Base-by-base conservation (phyloP, 2,888 invertebrate genomes). In the Ceramica pisi region DNA sequence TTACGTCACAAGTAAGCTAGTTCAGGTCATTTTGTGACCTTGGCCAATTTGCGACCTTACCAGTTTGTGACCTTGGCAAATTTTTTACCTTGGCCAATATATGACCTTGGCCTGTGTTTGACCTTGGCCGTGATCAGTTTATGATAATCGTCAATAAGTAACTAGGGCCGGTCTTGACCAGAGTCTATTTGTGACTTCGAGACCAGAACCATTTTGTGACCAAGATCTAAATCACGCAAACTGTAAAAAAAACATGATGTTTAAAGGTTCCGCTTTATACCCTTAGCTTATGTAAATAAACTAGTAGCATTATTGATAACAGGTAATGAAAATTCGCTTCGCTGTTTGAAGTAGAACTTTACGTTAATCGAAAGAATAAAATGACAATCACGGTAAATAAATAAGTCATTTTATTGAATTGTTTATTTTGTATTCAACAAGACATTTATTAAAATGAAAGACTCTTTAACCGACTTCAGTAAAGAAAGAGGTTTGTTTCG, bases 221-320 rank as follows among this genome's bases (percentile, higher is more conserved):
- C 44, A 23, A 62, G n/a, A 31, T 59, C 35, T 31, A 62, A 41
- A 44, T 41, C n/a, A n/a, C 51, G 21, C 5, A 26, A 56, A 41
- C 14, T 44, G 16, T 41, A 63, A 64, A 67, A 64, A 67, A 31
- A 44, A 6, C 8, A 21, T 66, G 19, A 26, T 48, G 55, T 23
- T 60, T 60, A 48, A 50, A 65, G 57, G 51, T 56, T 55, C 68
- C 72, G 72, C 81, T 81, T 68, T 81, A 67, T 41, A 69, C 60
- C 73, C 62, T 66, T 53, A 60, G 81, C 81, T 76, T 77, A 73
- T 62, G 5, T 53, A 26, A 65, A 68, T 65, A 62, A 67, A 65
- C 41, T 65, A 59, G 59, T 44, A 59, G 65, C 44, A 66, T 67
- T 48, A 65, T 31, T 55, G 23, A 35, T 31, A 26, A 57, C 26